Base-by-base conservation (phyloP, 2,888 invertebrate genomes). In the Acanthosepion pharaonis region DNA sequence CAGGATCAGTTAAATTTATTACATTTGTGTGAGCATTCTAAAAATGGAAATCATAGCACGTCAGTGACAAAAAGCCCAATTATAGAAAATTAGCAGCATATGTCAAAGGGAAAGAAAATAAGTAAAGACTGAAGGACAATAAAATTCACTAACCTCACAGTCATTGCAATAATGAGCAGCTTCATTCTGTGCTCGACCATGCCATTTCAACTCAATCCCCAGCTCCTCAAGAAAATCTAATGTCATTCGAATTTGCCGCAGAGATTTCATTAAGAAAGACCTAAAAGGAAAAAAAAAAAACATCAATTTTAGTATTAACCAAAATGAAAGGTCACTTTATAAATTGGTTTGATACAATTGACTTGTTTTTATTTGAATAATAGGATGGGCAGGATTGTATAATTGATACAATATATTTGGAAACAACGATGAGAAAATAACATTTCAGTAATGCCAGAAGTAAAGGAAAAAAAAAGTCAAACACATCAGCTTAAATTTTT, bases 141-240 rank as follows among this genome's bases (percentile, higher is more conserved):
- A 15, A n/a, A 78, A 15, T 15, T 11, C 48, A 93, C 53, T 53
- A 98, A 99, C 99, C 98, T 99, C 99, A 98, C 99, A 99, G 97
- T 98, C 98, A 95, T 99, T 99, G 98, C 99, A 99, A 98, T 99
- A 99, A 98, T 99, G 99, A 18, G 99, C 99, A 5, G 99, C 99
- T 98, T 99, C 99, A 97, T 99, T 99, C 97, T 99, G 98, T 93
- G 95, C 95, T 91, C 97, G 96, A 23, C 99, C 99, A 98, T 99
- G 99, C 98, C 99, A 99, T 96, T 99, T 98, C 95, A 99, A 98
- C 96, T 99, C 98, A 95, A 99, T 98, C 95, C 98, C 98, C 97
- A 98, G 98, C 95, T 98, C 98, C 97, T 98, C 98, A 59, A 99
- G 99, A 96, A 98, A 99, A 97, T 98, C 98, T 97, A 99, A 98